Percentiles rank a stretch among this genome's conserved stretches.
Evolutionary conservation across 2,113 vertebrate species (phyloP).

Genomic region (Jacana jacana): DNA sequence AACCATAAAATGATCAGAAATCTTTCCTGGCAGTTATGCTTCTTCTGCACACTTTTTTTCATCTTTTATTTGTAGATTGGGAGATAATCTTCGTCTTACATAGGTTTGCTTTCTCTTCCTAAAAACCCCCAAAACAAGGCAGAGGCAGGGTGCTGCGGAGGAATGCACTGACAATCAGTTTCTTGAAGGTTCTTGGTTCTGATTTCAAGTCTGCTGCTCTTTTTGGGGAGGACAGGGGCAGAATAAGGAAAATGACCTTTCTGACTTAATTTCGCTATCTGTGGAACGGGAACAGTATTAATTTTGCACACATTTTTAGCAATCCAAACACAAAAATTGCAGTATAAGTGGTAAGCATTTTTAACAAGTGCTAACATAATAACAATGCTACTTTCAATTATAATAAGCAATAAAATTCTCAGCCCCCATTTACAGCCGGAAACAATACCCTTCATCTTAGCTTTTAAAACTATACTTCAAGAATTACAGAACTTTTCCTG

Average conservation of each 20-base stretch:
- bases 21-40: not conserved
- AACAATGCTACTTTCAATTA: not conserved
- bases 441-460: not conserved
- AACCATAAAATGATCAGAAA: not conserved
- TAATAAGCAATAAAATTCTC: not conserved
- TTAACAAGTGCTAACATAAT: not conserved
- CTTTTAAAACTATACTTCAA: not conserved
- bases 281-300: not conserved
- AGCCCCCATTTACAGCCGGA: not conserved
- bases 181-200: not conserved
- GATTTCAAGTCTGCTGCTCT: not conserved
- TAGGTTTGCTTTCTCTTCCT: not conserved
- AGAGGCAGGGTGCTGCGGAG: not conserved
- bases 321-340: not conserved
- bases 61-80: not conserved
- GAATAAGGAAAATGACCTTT: not conserved
- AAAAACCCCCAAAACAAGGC: not conserved
- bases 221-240: not conserved
- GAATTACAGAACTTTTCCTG: not conserved
- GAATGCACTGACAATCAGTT: not conserved
- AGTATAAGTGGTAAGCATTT: not conserved
- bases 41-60: not conserved
- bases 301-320: not conserved
- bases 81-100: not conserved
- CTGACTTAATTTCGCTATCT: not conserved